Base-by-base conservation (phyloP, 2,113 vertebrate species). In the Columba livia region DNA sequence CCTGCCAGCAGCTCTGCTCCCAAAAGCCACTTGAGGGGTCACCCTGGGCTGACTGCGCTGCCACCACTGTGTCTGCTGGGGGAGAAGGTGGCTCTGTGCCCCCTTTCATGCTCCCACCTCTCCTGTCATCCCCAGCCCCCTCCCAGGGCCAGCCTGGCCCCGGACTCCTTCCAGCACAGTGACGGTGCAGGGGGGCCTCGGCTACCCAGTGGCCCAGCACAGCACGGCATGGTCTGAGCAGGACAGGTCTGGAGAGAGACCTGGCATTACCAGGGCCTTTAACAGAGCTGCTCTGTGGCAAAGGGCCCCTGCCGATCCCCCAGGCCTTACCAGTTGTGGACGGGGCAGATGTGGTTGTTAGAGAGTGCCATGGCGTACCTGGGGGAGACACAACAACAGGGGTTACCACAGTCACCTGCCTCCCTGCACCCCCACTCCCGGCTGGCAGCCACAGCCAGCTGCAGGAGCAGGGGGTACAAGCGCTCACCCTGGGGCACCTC, bases 291-390 rank as follows among this genome's bases (percentile, higher is more conserved):
- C 50, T 17, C 71, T 7, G 1, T 25, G 25, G 14, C 2, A 4
- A 70, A 64, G 36, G 29, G 38, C 8, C 66, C 65, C 42, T 8
- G 9, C 16, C 2, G 1, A 18, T 24, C 29, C 28, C 9, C 25
- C 40, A 56, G 44, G 38, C 74, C 92, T 96, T 98, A 99, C 99
- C 99, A 99, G 97, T 99, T 99, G 86, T 99, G 97, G 92, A 99
- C 98, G 5, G 99, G 99, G 87, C 99, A 99, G 91, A 99, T 98
- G 58, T 99, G 99, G 96, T 99, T 98, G 97, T 99, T 99, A 96
- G 98, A 98, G 65, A 99, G 97, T 5, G 99, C 99, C 98, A 99
- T 99, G 93, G 98, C 98, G 8, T 99, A 99, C 94, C 99, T 99
- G 88, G 14, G 53, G 94, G 60, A 69, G 90, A 73, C 93, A 69